Evolutionary conservation across 2,113 vertebrate genomes (phyloP).

Genomic region (Malurus cyaneus): DNA sequence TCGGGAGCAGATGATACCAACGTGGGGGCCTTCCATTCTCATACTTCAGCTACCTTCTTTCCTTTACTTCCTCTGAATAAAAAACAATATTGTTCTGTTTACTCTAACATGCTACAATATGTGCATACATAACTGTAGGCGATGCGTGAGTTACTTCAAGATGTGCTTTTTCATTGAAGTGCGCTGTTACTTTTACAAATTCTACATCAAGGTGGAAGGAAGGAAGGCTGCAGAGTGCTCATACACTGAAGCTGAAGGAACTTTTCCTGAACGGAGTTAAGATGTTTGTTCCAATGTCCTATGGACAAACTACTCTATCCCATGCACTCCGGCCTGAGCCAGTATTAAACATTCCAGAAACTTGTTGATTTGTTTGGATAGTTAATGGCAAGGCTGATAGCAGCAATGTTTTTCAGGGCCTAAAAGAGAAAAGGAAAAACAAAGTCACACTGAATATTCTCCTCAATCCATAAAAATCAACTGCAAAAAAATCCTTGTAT

Average conservation of each 20-base stretch:
- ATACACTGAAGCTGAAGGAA: slow-evolving; percentile 49
- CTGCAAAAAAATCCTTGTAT: not conserved
- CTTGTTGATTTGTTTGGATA: slow-evolving; percentile 96
- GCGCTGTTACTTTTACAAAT: slow-evolving; percentile 52
- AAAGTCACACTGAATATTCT: not conserved
- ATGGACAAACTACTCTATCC: slow-evolving; percentile 43
- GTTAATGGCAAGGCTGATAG: slow-evolving; percentile 98
- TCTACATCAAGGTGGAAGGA: slow-evolving; percentile 59
- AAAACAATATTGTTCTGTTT: not conserved
- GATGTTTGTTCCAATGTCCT: slow-evolving; percentile 50
- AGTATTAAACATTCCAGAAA: slow-evolving; percentile 84
- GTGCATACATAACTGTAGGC: slow-evolving; percentile 48
- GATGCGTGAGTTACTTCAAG: slow-evolving; percentile 42
- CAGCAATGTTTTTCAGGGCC: slow-evolving; percentile 97
- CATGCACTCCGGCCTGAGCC: slow-evolving; percentile 58
- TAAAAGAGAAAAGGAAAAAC: slow-evolving; percentile 57
- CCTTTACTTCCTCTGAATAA: not conserved
- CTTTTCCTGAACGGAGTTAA: slow-evolving; percentile 50
- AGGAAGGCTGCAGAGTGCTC: slow-evolving; percentile 65
- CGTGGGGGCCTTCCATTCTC: not conserved
- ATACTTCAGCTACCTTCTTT: not conserved
- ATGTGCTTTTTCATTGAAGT: slow-evolving; percentile 51
- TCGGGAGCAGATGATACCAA: not conserved
- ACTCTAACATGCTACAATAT: slow-evolving; percentile 42
- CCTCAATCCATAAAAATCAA: not conserved